Conservation (phyloP, 2,888 invertebrate genomes). For the Reticulitermes lucifugus region DNA sequence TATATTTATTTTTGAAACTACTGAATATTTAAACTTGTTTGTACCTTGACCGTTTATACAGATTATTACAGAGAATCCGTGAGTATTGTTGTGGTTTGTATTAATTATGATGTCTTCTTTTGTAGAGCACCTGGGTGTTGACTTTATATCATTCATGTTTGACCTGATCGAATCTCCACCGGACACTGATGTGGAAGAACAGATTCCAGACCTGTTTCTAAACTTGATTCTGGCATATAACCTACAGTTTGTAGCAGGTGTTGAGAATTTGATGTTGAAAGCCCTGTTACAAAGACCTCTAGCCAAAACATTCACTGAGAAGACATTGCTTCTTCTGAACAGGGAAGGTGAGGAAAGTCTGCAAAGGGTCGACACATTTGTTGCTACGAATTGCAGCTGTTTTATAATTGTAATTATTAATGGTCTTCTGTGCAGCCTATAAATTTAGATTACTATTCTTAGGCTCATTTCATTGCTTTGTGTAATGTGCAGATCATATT, state of each 20-base stretch:
- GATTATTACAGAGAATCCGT: too few species aligned
- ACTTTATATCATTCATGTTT: slow-evolving; percentile 84
- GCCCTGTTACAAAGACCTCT: slow-evolving; percentile 76
- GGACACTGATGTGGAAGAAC: slow-evolving; percentile 84
- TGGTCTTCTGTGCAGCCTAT: too few species aligned
- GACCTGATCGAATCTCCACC: slow-evolving; percentile 85
- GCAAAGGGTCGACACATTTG: too few species aligned
- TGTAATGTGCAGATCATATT: too few species aligned
- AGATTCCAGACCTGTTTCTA: slow-evolving; percentile 86
- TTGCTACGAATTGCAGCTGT: too few species aligned
- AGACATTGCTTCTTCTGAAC: slow-evolving; percentile 86
- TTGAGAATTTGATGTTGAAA: slow-evolving; percentile 78
- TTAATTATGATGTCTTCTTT: slow-evolving; percentile 54
- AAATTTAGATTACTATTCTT: too few species aligned
- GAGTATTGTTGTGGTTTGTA: not conserved
- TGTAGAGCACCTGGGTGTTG: slow-evolving; percentile 85
- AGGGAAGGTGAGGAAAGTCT: slow-evolving; percentile 78
- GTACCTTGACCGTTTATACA: not conserved
- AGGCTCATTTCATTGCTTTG: too few species aligned
- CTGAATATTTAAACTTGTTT: not conserved
- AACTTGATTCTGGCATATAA: slow-evolving; percentile 89
- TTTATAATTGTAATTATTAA: too few species aligned
- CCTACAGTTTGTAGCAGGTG: slow-evolving; percentile 78
- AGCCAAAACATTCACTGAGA: slow-evolving; percentile 92
- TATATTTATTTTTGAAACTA: too few species aligned